Conservation (phyloP, 2,888 invertebrate genomes). For the Syrphus vitripennis region DNA sequence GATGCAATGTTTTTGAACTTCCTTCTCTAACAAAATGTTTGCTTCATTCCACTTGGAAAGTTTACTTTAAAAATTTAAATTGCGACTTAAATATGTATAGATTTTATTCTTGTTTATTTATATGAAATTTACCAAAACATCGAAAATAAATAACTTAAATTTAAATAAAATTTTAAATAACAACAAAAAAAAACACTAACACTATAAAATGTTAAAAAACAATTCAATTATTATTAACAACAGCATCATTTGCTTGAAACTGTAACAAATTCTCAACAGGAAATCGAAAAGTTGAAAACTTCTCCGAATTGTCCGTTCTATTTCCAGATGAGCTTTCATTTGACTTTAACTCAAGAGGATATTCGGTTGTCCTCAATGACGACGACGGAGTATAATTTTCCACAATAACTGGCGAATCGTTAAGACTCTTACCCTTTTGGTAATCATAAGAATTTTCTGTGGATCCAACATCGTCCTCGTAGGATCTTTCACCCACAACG, state of each 20-base stretch:
- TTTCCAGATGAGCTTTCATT: slow-evolving; percentile 6
- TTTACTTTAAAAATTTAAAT: too few species aligned
- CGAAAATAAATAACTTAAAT: too few species aligned
- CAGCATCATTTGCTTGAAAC: slow-evolving; percentile 79
- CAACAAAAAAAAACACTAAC: neutral
- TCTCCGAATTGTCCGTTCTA: neutral
- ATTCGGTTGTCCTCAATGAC: too few species aligned
- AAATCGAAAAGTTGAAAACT: slow-evolving; percentile 77
- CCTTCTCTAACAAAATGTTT: too few species aligned
- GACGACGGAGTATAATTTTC: neutral
- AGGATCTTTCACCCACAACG: slow-evolving; percentile 14
- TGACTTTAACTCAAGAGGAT: neutral
- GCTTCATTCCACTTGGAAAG: too few species aligned
- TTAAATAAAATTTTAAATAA: neutral
- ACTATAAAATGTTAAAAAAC: neutral
- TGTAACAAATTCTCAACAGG: slow-evolving; percentile 79
- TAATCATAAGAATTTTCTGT: slow-evolving; percentile 17
- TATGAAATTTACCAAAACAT: too few species aligned
- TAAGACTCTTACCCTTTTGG: neutral
- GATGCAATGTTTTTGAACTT: too few species aligned
- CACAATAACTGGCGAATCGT: neutral
- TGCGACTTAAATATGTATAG: too few species aligned
- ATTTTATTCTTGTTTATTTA: too few species aligned
- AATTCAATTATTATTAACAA: slow-evolving; percentile 33
- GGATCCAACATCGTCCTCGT: slow-evolving; percentile 10